Conservation (phyloP, 2,888 invertebrate genomes). For the Adelphocoris suturalis region DNA sequence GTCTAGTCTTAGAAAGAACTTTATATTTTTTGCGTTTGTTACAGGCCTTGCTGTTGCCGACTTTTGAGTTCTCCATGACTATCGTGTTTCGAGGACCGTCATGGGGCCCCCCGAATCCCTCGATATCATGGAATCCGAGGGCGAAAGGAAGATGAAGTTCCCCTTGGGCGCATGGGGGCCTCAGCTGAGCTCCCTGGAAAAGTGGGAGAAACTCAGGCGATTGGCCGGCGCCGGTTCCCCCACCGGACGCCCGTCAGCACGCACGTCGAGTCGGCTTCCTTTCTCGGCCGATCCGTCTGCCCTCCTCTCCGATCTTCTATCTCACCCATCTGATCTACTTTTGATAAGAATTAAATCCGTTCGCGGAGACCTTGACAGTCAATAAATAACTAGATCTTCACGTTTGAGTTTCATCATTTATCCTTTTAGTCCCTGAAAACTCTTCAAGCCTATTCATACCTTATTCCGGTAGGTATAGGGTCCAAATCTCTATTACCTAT, state of each 20-base stretch:
- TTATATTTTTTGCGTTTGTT: too few species aligned
- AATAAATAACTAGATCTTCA: not conserved
- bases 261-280: too few species aligned
- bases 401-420: not conserved
- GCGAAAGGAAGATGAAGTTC: slow-evolving; percentile 33
- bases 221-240: not conserved
- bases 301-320: not conserved
- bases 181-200: not conserved
- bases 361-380: not conserved
- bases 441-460: not conserved
- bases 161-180: not conserved
- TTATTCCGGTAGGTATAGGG: not conserved
- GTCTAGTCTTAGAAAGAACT: too few species aligned
- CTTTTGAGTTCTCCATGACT: too few species aligned
- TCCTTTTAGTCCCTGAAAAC: not conserved
- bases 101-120: too few species aligned
- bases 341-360: not conserved
- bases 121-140: not conserved
- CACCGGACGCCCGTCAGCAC: too few species aligned
- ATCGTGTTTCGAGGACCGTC: too few species aligned
- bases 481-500: too few species aligned
- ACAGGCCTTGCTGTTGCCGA: too few species aligned
- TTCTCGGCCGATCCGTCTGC: not conserved
- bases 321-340: not conserved
- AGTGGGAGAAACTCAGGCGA: slow-evolving; percentile 8